A percentile compares a stretch with the other conserved stretches of the same genome.
Conservation (phyloP, 2,797 vertebrate species). For the Sebastes steindachneri region DNA sequence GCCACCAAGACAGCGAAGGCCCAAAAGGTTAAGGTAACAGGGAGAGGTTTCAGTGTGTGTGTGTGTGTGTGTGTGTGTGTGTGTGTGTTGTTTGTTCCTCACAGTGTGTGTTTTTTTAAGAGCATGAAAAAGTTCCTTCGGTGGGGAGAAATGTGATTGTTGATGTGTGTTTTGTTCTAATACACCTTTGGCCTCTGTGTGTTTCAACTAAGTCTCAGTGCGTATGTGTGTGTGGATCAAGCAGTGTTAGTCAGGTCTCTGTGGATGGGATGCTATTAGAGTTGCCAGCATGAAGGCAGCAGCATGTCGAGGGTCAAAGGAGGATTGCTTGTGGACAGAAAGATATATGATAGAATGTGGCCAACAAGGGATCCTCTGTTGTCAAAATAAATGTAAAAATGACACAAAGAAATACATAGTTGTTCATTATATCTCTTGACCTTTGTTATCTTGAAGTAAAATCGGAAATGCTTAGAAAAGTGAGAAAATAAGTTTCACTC, state of each 20-base stretch:
- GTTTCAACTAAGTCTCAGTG: neutral
- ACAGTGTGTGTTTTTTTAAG: conserved; percentile 14
- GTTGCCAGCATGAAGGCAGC: conserved; percentile 63
- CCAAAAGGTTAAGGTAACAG: conserved; percentile 60
- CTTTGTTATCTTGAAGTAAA: conserved; percentile 2
- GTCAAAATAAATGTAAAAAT: conserved; percentile 29
- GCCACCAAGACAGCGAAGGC: conserved; percentile 36
- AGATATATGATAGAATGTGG: neutral
- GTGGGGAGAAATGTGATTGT: neutral
- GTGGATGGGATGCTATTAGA: conserved; percentile 64
- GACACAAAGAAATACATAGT: neutral
- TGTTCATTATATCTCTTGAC: neutral
- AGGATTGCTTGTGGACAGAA: conserved; percentile 32
- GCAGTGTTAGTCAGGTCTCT: conserved; percentile 48
- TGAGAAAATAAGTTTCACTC: conserved; percentile 1
- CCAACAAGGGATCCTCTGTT: neutral
- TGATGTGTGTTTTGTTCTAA: conserved; percentile 11
- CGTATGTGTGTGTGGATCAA: conserved; percentile 23
- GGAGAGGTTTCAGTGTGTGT: neutral
- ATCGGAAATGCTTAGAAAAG: conserved; percentile 1
- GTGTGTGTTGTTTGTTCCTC: conserved; percentile 24
- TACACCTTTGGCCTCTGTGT: neutral
- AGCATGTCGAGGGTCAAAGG: conserved; percentile 51
- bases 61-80: neutral
- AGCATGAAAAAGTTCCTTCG: neutral